phyloP scores from a whole-genome alignment of 2,888 invertebrate species.

The Drepanosiphum platanoidis region DNA sequence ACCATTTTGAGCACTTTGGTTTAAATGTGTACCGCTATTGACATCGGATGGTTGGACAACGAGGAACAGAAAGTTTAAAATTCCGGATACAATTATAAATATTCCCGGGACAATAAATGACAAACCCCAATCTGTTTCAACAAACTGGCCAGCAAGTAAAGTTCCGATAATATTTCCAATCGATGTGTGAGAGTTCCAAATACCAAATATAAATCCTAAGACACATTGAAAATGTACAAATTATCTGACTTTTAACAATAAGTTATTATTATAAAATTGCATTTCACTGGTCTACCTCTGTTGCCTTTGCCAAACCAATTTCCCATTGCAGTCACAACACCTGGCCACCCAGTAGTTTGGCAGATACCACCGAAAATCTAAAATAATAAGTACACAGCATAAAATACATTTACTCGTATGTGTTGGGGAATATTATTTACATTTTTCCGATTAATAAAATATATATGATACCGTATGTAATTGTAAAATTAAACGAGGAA shows the following conservation, averaged over 20 bases:
- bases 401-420: no score
- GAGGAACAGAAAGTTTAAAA: constrained; percentile 83
- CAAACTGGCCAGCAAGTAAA: constrained; percentile 86
- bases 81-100: constrained; percentile 78
- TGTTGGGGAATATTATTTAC: no score
- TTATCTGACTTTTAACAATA: not conserved
- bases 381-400: constrained; percentile 16
- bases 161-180: constrained; percentile 92
- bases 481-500: not conserved
- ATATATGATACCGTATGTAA: not conserved
- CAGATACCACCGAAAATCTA: constrained; percentile 75
- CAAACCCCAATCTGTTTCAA: constrained; percentile 87
- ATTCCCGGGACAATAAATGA: constrained; percentile 92
- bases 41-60: constrained; percentile 61
- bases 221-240: constrained; percentile 38
- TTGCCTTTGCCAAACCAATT: constrained; percentile 96
- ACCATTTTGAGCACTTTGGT: constrained; percentile 42
- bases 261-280: not conserved
- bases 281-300: constrained; percentile 71
- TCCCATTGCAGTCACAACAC: constrained; percentile 91
- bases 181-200: constrained; percentile 98
- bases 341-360: constrained; percentile 97
- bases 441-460: no score
- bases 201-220: constrained; percentile 84
- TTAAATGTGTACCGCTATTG: constrained; percentile 29